Evolutionary conservation across 2,797 vertebrate species (phyloP), one percentile per base, ranked within the genome.

Genomic region (Momotus momota): DNA sequence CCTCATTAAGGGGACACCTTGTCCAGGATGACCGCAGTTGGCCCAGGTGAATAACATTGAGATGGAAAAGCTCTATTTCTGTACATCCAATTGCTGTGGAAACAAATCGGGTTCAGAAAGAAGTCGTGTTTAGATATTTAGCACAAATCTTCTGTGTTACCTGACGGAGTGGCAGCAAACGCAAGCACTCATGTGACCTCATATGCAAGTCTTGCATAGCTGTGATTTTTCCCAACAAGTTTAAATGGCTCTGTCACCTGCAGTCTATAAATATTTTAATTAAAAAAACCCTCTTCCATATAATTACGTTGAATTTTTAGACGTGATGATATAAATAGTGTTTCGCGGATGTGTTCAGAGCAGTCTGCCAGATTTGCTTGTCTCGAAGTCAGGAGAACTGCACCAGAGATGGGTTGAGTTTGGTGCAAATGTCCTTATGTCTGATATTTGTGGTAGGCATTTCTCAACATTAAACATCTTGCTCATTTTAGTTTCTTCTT

Each of bases 401-500:
- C 49, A 31, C 7, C 17, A 22, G 55, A 54, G 41, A 60, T 29
- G 35, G 61, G 31, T 43, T 64, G 49, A 80, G 35, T 11, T 41
- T 33, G 41, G 46, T 61, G 60, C 61, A 65, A 60, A 38, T 46
- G 49, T 79, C 70, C 73, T 67, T 17, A 26, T 48, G 26, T 41
- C 55, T 85, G 84, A 41, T 57, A 54, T n/a, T 82, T 74, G 86
- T 82, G 78, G 82, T 48, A 86, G 86, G 54, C 74, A 66, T 58
- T 94, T 90, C 61, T 66, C 61, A 22, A 3, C 2, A 2, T 52
- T 70, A 23, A 95, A 69, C 3, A 23, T 92, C 81, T 92, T 85
- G 52, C 74, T 92, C 60, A 17, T 65, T 93, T 96, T 82, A 73
- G 48, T 81, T 85, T 43, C 84, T 73, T 38, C 81, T 94, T 75